A percentile compares a stretch with the other conserved stretches of the same genome.
These are phyloP conservation scores for Xenopus laevis DNA, from an alignment of 2,113 vertebrate genomes.

Conservation along the genomic window DNA sequence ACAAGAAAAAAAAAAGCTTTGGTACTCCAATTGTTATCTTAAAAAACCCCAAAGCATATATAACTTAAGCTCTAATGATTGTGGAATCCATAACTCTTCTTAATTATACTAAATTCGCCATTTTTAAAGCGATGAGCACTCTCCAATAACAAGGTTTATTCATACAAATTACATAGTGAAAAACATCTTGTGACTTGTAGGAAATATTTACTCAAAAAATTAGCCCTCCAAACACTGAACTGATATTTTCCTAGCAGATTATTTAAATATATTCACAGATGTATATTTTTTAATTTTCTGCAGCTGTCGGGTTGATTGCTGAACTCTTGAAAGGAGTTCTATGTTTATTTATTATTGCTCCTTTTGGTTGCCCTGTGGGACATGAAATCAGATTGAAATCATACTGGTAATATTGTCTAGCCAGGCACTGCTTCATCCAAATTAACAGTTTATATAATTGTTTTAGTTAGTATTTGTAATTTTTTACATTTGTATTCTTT, in stretches of 20 bases:
- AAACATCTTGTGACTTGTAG: background rate
- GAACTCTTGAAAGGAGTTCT: background rate
- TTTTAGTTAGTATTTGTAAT: too few relatives aligned
- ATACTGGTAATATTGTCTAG: background rate
- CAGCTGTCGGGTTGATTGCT: conserved; percentile 21
- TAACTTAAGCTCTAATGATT: background rate
- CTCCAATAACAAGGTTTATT: background rate
- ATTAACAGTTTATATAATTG: too few relatives aligned
- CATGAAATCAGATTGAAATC: background rate
- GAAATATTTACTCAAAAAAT: too few relatives aligned
- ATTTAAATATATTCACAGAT: conserved; percentile 19
- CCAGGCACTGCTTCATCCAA: too few relatives aligned
- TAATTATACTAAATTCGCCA: background rate
- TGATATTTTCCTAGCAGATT: conserved; percentile 7
- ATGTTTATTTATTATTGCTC: conserved; percentile 26
- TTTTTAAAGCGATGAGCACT: background rate
- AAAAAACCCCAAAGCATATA: background rate
- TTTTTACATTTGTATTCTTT: too few relatives aligned
- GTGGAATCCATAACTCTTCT: background rate
- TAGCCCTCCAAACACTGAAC: background rate
- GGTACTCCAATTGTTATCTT: too few relatives aligned
- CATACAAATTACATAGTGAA: background rate
- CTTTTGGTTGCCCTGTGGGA: conserved; percentile 9
- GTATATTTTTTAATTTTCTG: background rate
- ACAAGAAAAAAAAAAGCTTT: too few relatives aligned